A percentile compares a stretch with the other conserved stretches of the same genome.
Evolutionary conservation across 2,113 vertebrate species (phyloP).

Genomic region (Phodopus roborovskii): DNA sequence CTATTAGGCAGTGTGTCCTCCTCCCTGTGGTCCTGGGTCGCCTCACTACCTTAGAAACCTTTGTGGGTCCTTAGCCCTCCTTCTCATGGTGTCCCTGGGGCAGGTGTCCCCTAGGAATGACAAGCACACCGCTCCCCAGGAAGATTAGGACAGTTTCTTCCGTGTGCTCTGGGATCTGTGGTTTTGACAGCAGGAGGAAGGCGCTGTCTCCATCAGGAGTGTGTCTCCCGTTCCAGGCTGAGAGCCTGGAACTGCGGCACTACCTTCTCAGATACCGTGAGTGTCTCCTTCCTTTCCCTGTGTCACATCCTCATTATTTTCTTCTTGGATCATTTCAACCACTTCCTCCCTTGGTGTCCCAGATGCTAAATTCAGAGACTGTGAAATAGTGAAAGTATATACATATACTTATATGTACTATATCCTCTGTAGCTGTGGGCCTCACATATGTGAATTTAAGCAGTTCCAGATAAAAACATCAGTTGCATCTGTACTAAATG

Average conservation of each 20-base stretch:
- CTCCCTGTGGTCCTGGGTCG: neutral
- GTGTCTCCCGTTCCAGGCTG: neutral
- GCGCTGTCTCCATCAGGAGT: neutral
- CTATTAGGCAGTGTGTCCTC: neutral
- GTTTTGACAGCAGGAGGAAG: neutral
- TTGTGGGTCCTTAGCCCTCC: neutral
- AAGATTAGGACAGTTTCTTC: neutral
- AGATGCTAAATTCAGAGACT: slow-evolving; percentile 20
- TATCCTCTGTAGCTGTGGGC: neutral
- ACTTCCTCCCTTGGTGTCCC: neutral
- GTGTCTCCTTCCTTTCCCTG: neutral
- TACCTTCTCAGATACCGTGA: neutral
- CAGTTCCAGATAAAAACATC: neutral
- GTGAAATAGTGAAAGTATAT: neutral
- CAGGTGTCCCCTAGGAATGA: neutral
- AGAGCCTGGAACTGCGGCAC: neutral
- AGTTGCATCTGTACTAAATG: neutral
- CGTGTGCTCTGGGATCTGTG: neutral
- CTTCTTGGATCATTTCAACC: slow-evolving; percentile 7
- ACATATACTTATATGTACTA: neutral
- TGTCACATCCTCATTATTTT: too few relatives aligned
- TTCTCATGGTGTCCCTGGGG: neutral
- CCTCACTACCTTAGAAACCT: neutral
- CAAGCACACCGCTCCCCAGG: neutral
- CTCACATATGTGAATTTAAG: neutral